Evolutionary conservation across 2,113 vertebrate genomes (phyloP), one percentile per base, ranked within the genome.

Genomic region (Dascyllus trimaculatus): DNA sequence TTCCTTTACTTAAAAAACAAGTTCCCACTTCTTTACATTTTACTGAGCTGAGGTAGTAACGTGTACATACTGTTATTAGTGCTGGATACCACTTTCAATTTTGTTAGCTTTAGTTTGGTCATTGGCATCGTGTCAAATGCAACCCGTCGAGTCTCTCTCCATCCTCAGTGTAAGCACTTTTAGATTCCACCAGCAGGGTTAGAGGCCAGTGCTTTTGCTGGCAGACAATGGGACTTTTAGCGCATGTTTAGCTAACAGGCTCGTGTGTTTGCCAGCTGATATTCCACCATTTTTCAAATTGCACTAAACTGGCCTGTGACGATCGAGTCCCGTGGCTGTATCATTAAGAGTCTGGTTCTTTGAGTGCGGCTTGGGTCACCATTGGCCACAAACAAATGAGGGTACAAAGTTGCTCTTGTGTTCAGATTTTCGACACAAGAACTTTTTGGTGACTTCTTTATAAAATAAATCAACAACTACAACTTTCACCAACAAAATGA

Each of bases 61-160:
- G 35, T 51, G 75, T 78, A 65, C 54, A 84, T 57, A 74, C 54
- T 58, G 49, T 84, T 73, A 10, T 64, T 75, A 81, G 76, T 89
- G 86, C 85, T 88, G 76, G 79, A 87, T 84, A 78, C 78, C 77
- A 86, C 72, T 80, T 86, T 78, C 71, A 13, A 53, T 66, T 64
- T 56, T 78, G 66, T 69, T 48, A 53, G 62, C 66, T 67, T 60
- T 60, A 38, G 49, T 72, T 65, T 73, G 80, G 52, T 71, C 13
- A 18, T 48, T 61, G 75, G 38, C 63, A 10, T 32, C 49, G 64
- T 69, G 61, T 84, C 56, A 25, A 29, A 65, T 22, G 70, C 48
- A 68, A 14, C 68, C 78, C 51, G 19, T 45, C 25, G 22, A 43
- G 66, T 82, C 74, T 88, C 71, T 78, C 71, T 75, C 72, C 83